Evolutionary conservation across 2,113 vertebrate species (phyloP).

Genomic region (Mormoops blainvillei): DNA sequence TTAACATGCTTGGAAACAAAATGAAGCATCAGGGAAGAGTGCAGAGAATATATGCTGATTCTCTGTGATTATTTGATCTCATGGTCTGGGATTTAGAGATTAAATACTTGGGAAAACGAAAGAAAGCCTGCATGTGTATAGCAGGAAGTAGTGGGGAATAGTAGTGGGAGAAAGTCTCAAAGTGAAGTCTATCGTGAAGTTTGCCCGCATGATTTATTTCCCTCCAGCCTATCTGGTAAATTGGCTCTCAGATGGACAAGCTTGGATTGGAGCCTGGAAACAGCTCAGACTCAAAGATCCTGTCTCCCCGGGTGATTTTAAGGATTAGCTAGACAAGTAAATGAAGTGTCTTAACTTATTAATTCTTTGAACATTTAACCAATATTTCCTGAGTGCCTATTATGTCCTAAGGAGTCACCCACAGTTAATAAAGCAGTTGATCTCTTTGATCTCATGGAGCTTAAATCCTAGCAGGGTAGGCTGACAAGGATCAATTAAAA

Average conservation of each 20-base stretch:
- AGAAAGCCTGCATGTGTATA: neutral
- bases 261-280: neutral
- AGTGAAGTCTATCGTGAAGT: neutral
- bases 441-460: neutral
- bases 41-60: neutral
- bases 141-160: neutral
- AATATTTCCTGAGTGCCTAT: neutral
- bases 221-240: neutral
- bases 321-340: neutral
- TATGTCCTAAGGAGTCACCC: neutral
- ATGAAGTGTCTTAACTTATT: neutral
- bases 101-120: neutral
- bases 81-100: neutral
- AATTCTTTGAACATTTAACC: neutral
- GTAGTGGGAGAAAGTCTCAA: neutral
- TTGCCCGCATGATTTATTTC: neutral
- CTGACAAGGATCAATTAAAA: neutral
- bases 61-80: neutral
- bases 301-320: neutral
- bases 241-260: neutral
- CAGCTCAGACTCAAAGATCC: neutral
- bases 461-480: neutral
- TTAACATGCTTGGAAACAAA: neutral
- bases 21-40: neutral
- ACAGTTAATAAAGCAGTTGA: neutral